Evolutionary conservation across 2,113 vertebrate species (phyloP), one percentile per base, ranked within the genome.

Genomic region (Lycocorax pyrrhopterus): DNA sequence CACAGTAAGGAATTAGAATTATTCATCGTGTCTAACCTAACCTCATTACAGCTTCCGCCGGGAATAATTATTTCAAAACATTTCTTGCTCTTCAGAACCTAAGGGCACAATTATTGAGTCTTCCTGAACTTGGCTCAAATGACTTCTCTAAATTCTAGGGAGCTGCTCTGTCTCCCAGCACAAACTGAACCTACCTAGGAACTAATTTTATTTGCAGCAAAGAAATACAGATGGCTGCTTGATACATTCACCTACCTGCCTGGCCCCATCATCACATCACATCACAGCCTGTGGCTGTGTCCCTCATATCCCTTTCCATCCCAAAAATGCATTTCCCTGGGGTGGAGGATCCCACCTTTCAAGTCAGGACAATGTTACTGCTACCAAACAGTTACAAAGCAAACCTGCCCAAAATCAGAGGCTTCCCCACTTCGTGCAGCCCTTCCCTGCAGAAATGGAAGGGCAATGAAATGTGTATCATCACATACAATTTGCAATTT

Each of bases 1-100:
- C 87, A 93, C 82, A 81, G 80, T 84, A 84, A 92, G 66, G 73
- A 94, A 95, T 78, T 72, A 89, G 51, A 95, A 94, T 91, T 93
- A 67, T 59, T 95, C 84, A 89, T 56, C 27, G 29, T 94, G 90
- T 94, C 92, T 92, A 90, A 93, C 60, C 72, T 95, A 91, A 96
- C 87, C 88, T 96, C 87, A 85, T 96, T 96, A 95, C 59, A 80
- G 60, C 64, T 64, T 93, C 84, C 30, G 1, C 55, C 0, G 32
- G 93, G 93, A 88, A 93, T 84, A 94, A 95, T 90, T 84, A 90
- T 92, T 94, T 95, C 80, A 63, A 85, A 86, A 89, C 2, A 12
- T 62, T 89, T 93, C 87, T 83, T 71, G 66, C 33, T 77, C 81
- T 81, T 95, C 84, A 71, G 71, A 89, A 95, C 90, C 64, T 87